phyloP scores from a whole-genome alignment of 2,797 vertebrate species.

The Pantherophis alleghaniensis region DNA sequence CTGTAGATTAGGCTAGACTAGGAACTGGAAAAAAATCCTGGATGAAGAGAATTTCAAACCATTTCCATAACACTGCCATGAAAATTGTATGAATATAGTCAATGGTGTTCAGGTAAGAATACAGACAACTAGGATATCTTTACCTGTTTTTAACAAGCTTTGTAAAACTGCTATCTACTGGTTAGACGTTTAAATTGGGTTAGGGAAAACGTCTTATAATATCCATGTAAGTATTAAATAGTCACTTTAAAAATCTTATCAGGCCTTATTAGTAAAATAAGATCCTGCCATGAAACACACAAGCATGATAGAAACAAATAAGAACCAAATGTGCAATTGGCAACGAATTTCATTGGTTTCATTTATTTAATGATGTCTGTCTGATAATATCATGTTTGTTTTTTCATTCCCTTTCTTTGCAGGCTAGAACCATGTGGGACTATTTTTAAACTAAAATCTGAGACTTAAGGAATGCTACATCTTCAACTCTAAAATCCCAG shows the following conservation, averaged over 20 bases:
- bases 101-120: neutral
- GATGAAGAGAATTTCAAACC: neutral
- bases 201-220: neutral
- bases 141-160: constrained; percentile 33
- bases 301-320: neutral
- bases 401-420: constrained; percentile 14
- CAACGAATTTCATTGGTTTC: neutral
- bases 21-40: neutral
- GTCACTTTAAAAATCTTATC: fast-evolving
- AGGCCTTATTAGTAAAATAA: fast-evolving
- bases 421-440: neutral
- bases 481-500: constrained; percentile 19
- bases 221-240: neutral
- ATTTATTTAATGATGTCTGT: neutral
- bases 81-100: neutral
- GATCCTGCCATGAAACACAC: fast-evolving
- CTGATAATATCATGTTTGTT: neutral
- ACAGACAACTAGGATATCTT: neutral
- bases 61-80: neutral
- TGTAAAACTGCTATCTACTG: constrained; percentile 67
- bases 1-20: neutral
- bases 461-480: neutral
- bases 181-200: constrained; percentile 14
- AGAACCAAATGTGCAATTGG: constrained; percentile 3
- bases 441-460: constrained; percentile 11